Conservation (phyloP, 2,113 vertebrate genomes). For the Sinocyclocheilus maitianheensis region DNA sequence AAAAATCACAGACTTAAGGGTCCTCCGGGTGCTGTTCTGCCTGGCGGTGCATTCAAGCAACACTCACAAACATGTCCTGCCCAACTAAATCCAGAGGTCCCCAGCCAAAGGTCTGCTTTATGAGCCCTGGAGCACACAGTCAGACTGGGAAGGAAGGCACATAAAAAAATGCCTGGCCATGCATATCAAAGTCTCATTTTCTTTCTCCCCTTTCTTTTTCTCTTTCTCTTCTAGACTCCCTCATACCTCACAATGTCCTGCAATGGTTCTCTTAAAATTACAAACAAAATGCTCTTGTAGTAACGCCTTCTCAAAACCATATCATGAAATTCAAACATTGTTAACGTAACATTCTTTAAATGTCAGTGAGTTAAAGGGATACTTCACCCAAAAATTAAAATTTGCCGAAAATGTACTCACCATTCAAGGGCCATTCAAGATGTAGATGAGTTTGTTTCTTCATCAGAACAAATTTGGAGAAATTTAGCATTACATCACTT, state of each 20-base stretch:
- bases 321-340: background rate
- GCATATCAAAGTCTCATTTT: constrained; percentile 65
- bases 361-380: background rate
- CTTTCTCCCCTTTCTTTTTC: background rate
- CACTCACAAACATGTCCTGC: constrained; percentile 68
- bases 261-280: background rate
- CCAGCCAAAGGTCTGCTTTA: constrained; percentile 65
- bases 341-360: background rate
- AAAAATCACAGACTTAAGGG: constrained; percentile 69
- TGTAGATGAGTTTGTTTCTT: no score
- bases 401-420: no score
- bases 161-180: constrained; percentile 59
- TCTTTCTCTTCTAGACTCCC: background rate
- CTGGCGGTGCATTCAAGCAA: constrained; percentile 69
- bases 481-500: no score
- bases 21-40: constrained; percentile 66
- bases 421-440: no score
- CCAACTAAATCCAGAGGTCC: constrained; percentile 63
- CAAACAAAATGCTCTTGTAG: no score
- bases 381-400: no score
- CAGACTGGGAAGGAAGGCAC: constrained; percentile 53
- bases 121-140: constrained; percentile 57
- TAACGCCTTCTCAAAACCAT: background rate
- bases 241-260: background rate
- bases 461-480: no score